Base-by-base conservation (phyloP, 2,888 invertebrate genomes). In the Troides helena region DNA sequence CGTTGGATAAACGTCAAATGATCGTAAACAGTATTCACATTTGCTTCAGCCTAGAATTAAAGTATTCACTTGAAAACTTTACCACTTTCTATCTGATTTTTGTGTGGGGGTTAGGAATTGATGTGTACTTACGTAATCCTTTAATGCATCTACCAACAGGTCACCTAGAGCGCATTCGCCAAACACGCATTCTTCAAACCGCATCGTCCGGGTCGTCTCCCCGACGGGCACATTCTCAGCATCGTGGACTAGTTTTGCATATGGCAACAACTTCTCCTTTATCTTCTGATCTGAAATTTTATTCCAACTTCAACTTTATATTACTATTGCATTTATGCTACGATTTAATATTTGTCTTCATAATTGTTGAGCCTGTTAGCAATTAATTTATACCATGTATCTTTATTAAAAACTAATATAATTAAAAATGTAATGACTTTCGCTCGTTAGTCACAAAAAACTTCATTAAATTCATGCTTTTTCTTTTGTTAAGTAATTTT, bases 121-220 rank as follows among this genome's bases (percentile, higher is more conserved):
- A 50, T 39, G 18, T 50, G 58, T 25, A 72, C 94, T 88, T 84
- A 95, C 96, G 71, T 90, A 83, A 76, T 95, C 92, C 2, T 94
- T 88, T 84, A 95, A 92, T 0, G 95, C 93, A 74, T 96, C 96
- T 0, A 95, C 93, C 58, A 96, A 85, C 62, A 96, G 86, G 79
- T 96, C 94, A 18, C 96, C 97, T 62, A 97, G 80, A 67, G 94
- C 94, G 76, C 97, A 97, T 82, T 97, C 97, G 0, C 86, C 87
- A 1, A 79, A 85, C 12, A 94, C 87, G 74, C 96, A 96, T 39
- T 92, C 87, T 3, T 86, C 83, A 56, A 90, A 93, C 1, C 89
- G 81, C 63, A 97, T 83, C 0, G 90, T 83, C 0, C 94, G 94
- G 10, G 82, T 80, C 0, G 94, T 92, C 25, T 78, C 77, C 0